phyloP scores from a whole-genome alignment of 2,113 vertebrate species.

The Thinocorus orbignyianus region DNA sequence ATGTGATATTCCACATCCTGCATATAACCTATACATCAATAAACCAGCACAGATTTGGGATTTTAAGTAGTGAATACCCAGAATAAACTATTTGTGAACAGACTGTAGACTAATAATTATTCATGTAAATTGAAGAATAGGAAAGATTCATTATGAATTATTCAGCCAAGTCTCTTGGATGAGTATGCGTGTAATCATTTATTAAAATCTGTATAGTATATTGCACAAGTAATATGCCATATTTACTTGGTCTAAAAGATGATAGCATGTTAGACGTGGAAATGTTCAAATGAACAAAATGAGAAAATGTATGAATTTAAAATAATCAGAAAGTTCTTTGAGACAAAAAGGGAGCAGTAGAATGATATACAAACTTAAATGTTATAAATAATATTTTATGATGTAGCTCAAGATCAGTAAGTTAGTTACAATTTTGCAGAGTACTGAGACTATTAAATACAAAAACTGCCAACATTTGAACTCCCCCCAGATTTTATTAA shows the following conservation, averaged over 20 bases:
- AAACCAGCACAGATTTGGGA: background rate
- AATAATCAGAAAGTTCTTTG: background rate
- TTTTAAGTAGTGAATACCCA: background rate
- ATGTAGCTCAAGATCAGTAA: background rate
- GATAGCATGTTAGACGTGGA: background rate
- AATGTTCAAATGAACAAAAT: background rate
- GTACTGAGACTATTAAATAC: background rate
- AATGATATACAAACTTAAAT: background rate
- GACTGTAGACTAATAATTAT: conserved; percentile 9
- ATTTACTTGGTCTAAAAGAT: conserved; percentile 4
- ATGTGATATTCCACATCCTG: background rate
- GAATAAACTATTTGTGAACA: conserved; percentile 11
- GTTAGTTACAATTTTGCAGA: background rate
- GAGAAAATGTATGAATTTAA: background rate
- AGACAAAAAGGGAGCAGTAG: background rate
- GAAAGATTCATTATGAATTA: conserved; percentile 21
- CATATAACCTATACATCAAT: background rate
- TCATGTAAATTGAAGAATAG: conserved; percentile 40
- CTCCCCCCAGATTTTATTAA: background rate
- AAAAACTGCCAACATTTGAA: background rate
- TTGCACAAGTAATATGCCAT: background rate
- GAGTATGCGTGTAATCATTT: background rate
- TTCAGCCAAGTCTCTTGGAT: background rate
- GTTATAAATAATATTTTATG: background rate
- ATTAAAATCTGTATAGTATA: conserved; percentile 12